A percentile compares a stretch with the other conserved stretches of the same genome.
Conservation (phyloP, 2,797 vertebrate species). For the Agapornis canus region DNA sequence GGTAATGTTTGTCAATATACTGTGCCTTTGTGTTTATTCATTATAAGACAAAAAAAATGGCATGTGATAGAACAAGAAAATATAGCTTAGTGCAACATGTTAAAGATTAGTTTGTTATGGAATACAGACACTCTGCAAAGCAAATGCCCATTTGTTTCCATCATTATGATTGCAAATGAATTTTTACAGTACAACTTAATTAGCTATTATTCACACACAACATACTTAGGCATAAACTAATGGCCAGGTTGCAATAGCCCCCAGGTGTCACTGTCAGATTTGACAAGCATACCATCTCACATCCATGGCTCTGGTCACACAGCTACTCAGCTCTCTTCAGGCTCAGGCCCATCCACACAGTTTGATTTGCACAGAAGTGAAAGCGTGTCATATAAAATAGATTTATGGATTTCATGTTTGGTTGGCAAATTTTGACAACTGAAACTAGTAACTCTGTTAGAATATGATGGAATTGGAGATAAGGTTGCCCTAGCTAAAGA, state of each 20-base stretch:
- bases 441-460: not conserved
- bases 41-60: not conserved
- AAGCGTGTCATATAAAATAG: not conserved
- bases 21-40: not conserved
- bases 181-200: not conserved
- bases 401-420: not conserved
- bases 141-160: not conserved
- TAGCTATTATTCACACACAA: not conserved
- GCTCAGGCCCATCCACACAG: not conserved
- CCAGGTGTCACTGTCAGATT: not conserved
- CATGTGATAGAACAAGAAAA: not conserved
- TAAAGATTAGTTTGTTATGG: not conserved
- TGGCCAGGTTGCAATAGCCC: not conserved
- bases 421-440: not conserved
- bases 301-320: rapidly evolving
- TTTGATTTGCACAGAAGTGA: not conserved
- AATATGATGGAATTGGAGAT: not conserved
- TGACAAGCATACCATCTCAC: not conserved
- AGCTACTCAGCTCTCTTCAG: not conserved
- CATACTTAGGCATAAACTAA: not conserved
- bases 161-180: not conserved
- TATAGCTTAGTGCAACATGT: not conserved
- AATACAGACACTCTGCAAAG: not conserved
- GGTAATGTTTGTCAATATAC: not conserved
- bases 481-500: not conserved